Conservation (phyloP, 1,140 invertebrate genomes). For the Aplysia californica region DNA sequence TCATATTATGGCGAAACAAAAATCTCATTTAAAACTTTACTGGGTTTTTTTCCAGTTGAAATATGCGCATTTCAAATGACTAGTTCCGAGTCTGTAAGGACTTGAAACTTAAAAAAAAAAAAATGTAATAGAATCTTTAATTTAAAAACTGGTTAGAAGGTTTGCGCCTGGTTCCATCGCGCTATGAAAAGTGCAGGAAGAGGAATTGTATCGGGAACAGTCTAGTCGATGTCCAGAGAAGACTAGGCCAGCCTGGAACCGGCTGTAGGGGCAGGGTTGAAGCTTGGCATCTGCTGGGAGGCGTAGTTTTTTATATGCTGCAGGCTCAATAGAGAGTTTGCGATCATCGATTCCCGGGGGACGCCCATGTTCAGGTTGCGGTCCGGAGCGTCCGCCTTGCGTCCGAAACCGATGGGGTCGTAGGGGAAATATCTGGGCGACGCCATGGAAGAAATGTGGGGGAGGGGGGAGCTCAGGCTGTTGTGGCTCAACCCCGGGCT, state of each 20-base stretch:
- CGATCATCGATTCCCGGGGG: slow-evolving; percentile 78
- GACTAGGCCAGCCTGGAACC: slow-evolving; percentile 45
- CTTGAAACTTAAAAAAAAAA: too few relatives aligned
- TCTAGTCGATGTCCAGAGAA: slow-evolving; percentile 31
- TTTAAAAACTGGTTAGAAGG: too few relatives aligned
- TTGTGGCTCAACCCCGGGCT: slow-evolving; percentile 45
- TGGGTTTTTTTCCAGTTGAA: too few relatives aligned
- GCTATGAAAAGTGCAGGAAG: too few relatives aligned
- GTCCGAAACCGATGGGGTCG: slow-evolving; percentile 85
- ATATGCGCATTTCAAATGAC: too few relatives aligned
- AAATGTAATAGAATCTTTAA: too few relatives aligned
- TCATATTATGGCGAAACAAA: too few relatives aligned
- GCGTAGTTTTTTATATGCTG: slow-evolving; percentile 98
- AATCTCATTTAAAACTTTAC: too few relatives aligned
- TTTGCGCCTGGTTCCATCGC: too few relatives aligned
- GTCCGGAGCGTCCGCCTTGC: slow-evolving; percentile 68
- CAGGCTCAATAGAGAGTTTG: slow-evolving; percentile 94
- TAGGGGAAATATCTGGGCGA: slow-evolving; percentile 81
- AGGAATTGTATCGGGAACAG: too few relatives aligned
- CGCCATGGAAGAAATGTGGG: slow-evolving; percentile 64
- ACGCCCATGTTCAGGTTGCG: slow-evolving; percentile 66
- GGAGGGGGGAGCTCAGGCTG: slow-evolving; percentile 55
- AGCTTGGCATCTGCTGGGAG: slow-evolving; percentile 63
- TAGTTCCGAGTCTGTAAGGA: too few relatives aligned
- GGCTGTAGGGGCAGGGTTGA: slow-evolving; percentile 47